phyloP scores from a whole-genome alignment of 2,888 invertebrate genomes.

The Philereme vetulata region DNA sequence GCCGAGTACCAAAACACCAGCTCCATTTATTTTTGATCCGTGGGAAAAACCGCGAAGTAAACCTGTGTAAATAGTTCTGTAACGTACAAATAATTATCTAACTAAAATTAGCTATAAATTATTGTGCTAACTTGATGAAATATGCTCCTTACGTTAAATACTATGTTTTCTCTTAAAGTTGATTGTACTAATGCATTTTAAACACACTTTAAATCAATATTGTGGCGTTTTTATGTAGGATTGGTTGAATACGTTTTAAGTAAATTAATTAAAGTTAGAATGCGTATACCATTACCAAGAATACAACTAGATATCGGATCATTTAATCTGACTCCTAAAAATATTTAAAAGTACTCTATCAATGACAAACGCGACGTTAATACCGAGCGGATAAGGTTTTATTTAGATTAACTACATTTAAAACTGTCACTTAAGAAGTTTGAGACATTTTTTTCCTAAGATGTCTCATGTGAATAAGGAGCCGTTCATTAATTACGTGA shows the following conservation, averaged over 20 bases:
- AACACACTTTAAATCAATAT: conserved; percentile 50
- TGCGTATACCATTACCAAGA: too few relatives aligned
- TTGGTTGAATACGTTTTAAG: conserved; percentile 39
- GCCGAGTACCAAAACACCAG: conserved; percentile 8
- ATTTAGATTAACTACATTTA: too few relatives aligned
- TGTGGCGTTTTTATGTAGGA: conserved; percentile 61
- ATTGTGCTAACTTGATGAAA: conserved; percentile 43
- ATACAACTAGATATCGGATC: too few relatives aligned
- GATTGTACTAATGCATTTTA: conserved; percentile 72
- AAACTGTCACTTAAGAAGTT: too few relatives aligned
- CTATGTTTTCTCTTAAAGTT: conserved; percentile 47
- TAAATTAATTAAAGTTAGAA: too few relatives aligned
- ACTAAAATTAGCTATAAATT: conserved; percentile 62
- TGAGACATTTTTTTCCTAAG: too few relatives aligned
- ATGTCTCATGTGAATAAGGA: too few relatives aligned
- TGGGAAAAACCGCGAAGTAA: conserved; percentile 36
- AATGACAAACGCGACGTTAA: too few relatives aligned
- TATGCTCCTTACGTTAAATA: conserved; percentile 49
- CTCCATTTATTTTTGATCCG: conserved; percentile 28
- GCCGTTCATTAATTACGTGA: too few relatives aligned
- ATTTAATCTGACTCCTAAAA: too few relatives aligned
- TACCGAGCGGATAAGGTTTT: too few relatives aligned
- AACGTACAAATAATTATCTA: conserved; percentile 54
- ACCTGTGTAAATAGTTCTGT: conserved; percentile 36
- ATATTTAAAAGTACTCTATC: too few relatives aligned